Evolutionary conservation across 1,140 invertebrate genomes (phyloP).

Genomic region (Vanessa atalanta): DNA sequence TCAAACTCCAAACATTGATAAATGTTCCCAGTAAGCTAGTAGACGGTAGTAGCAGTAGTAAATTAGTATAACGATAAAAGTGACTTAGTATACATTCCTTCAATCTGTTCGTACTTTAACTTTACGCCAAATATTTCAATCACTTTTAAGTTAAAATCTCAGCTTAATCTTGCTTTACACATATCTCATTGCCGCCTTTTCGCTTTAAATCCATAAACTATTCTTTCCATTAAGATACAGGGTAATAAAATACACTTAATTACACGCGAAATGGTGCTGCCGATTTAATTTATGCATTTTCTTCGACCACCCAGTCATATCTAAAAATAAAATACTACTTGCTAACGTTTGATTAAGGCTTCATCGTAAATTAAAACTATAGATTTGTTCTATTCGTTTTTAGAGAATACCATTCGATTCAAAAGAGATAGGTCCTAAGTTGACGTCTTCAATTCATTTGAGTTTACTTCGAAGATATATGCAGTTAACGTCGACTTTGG

Average conservation of each 20-base stretch:
- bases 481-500: too few species aligned
- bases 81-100: too few species aligned
- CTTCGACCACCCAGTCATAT: slow-evolving; percentile 4
- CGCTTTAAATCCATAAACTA: slow-evolving; percentile 1
- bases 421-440: not conserved
- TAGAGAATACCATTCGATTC: too few species aligned
- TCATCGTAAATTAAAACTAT: not conserved
- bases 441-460: not conserved
- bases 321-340: not conserved
- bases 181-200: not conserved
- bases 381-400: not conserved
- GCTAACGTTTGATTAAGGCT: not conserved
- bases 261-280: slow-evolving; percentile 2
- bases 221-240: slow-evolving; percentile 1
- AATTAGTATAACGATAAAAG: not conserved
- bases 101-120: too few species aligned
- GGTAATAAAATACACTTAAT: slow-evolving; percentile 13
- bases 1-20: too few species aligned
- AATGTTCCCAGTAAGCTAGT: too few species aligned
- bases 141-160: not conserved
- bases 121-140: too few species aligned
- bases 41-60: not conserved
- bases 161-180: not conserved
- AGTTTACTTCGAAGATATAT: too few species aligned
- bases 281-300: slow-evolving; percentile 12